Percentiles rank a stretch among this genome's conserved stretches.
Evolutionary conservation across 1,140 invertebrate species (phyloP).

Genomic region (Leguminivora glycinivorella): DNA sequence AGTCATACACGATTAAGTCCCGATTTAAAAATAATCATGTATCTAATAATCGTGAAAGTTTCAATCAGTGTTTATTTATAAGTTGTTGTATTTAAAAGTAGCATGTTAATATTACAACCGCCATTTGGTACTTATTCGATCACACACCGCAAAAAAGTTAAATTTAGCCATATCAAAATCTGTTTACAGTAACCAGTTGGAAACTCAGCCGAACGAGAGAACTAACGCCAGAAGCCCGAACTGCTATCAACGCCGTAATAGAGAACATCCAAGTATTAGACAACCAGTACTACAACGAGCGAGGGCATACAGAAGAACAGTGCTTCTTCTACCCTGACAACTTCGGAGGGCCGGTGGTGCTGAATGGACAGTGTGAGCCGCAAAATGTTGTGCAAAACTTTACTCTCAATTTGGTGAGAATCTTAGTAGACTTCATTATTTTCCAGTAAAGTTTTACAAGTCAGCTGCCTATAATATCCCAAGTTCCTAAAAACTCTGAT

Average conservation of each 20-base stretch:
- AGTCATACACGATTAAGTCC: no score
- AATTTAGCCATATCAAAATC: not conserved
- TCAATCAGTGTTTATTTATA: no score
- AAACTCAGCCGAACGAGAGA: constrained; percentile 53
- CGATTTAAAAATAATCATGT: no score
- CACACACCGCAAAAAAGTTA: no score
- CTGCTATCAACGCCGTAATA: constrained; percentile 47
- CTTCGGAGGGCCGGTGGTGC: constrained; percentile 55
- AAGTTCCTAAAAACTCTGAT: no score
- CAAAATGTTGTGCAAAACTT: constrained; percentile 47
- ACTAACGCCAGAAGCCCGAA: constrained; percentile 37
- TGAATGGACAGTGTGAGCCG: constrained; percentile 50
- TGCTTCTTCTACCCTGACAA: constrained; percentile 70
- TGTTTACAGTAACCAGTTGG: constrained; percentile 58
- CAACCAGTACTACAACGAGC: constrained; percentile 48
- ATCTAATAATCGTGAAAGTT: no score
- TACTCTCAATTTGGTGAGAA: constrained; percentile 43
- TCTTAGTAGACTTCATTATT: not conserved
- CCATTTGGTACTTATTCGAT: no score
- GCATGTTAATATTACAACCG: no score
- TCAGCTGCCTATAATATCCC: not conserved
- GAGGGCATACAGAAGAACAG: constrained; percentile 49
- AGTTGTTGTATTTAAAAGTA: no score
- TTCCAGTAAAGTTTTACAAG: not conserved
- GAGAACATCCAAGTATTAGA: constrained; percentile 48